Base-by-base conservation (phyloP, 2,888 invertebrate genomes). In the Scaptomyza cyrtandrae region DNA sequence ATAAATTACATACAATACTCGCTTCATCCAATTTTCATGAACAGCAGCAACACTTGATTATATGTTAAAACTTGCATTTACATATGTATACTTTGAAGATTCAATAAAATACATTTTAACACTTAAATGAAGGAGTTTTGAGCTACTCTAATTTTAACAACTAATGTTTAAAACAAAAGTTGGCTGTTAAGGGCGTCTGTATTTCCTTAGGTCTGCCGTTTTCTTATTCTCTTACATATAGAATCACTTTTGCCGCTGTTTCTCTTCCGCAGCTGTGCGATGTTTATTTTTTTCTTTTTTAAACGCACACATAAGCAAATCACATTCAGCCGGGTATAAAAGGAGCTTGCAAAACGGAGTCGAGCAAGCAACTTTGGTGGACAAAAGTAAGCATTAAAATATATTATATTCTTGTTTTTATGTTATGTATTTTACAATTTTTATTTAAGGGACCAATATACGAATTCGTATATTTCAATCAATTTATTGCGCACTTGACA, bases 401-500 rank as follows among this genome's bases (percentile, higher is more conserved):
- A 33, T 1, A 33, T 13, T 1, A 33, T 13, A 49, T 49, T 49
- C n/a, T 11, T 6, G 5, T 37, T 14, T 14, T 10, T 14, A 7
- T 7, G 0, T 14, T 11, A 27, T 43, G 37, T 16, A 27, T 29
- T 29, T 53, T 9, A 14, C 27, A 3, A n/a, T 29, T 11, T 29
- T 14, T 44, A 14, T 60, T 50, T 35, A 10, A 44, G 39, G 52
- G 39, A 52, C 37, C 50, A 24, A 24, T 7, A 49, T 50, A 3
- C 16, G n/a, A 53, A 19, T 35, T 61, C 13, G 13, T 19, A 1
- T 27, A 9, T 60, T 49, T 68, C 16, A 44, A 41, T 57, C 5
- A 45, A 48, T 78, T 84, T 84, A 81, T 84, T 84, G 82, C 82
- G 84, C 82, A 84, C 60, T 84, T 78, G 48, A 52, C 50, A 49